Conservation (phyloP, 1,140 invertebrate species). For the Himalopsyche phryganea region DNA sequence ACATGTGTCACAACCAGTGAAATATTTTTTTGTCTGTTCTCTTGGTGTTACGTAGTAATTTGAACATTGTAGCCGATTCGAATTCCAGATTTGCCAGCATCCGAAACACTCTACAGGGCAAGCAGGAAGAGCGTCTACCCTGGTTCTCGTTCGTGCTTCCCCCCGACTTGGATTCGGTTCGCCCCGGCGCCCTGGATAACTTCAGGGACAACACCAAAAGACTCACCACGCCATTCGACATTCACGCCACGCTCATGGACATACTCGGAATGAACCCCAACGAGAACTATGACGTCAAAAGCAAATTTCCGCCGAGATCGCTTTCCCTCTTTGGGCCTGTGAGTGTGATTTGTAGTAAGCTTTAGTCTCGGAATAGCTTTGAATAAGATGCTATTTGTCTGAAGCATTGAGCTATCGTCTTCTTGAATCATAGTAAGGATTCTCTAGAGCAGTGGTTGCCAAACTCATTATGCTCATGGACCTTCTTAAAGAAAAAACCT, state of each 20-base stretch:
- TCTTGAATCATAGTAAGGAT: no score
- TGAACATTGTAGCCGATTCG: no score
- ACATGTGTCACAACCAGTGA: no score
- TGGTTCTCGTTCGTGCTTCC: conserved; percentile 80
- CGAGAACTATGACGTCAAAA: conserved; percentile 40
- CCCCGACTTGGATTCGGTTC: conserved; percentile 53
- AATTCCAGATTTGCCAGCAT: conserved; percentile 70
- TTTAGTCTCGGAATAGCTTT: no score
- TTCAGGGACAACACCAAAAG: conserved; percentile 65
- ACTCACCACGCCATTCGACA: conserved; percentile 78
- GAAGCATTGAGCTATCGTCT: no score
- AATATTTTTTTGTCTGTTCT: no score
- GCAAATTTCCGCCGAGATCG: conserved; percentile 57
- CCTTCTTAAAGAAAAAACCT: no score
- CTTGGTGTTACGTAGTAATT: no score
- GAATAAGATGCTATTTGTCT: no score
- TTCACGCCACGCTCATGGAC: conserved; percentile 68
- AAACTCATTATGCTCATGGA: no score
- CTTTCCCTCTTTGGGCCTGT: conserved; percentile 73
- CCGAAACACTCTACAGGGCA: conserved; percentile 81
- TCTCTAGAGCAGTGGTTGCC: no score
- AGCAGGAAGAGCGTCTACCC: conserved; percentile 84
- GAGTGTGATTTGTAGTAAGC: conserved; percentile 32
- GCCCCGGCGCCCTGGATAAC: conserved; percentile 62
- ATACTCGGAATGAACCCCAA: conserved; percentile 53